A percentile compares a stretch with the other conserved stretches of the same genome.
phyloP scores from a whole-genome alignment of 2,113 vertebrate species.

The Talpa occidentalis region DNA sequence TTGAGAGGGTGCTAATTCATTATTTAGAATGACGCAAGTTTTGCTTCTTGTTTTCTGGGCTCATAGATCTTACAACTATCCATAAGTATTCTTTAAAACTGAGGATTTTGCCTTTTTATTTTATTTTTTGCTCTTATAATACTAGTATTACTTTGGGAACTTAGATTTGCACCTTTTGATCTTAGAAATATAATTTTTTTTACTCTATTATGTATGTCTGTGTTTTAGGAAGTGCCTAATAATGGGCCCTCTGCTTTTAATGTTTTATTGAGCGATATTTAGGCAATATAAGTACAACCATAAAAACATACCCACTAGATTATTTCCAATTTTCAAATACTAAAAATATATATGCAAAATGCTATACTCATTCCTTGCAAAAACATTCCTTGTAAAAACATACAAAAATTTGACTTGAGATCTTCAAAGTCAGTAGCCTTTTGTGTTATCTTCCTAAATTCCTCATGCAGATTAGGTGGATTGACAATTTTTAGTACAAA shows the following conservation, averaged over 20 bases:
- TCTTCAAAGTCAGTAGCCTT: neutral
- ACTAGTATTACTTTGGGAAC: neutral
- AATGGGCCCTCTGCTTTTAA: neutral
- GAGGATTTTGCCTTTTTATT: neutral
- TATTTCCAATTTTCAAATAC: neutral
- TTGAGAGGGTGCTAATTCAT: neutral
- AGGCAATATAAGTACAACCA: neutral
- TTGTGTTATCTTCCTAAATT: conserved; percentile 10
- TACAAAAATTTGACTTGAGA: neutral
- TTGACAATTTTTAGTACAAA: neutral
- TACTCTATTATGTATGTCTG: neutral
- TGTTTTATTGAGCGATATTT: neutral
- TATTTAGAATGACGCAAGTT: neutral
- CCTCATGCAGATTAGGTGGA: neutral
- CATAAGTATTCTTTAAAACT: conserved; percentile 13
- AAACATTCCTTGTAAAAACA: conserved; percentile 52
- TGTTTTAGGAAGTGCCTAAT: neutral
- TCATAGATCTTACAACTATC: neutral
- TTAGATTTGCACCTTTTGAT: neutral
- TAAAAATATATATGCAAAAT: neutral
- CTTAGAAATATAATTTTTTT: neutral
- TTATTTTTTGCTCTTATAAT: conserved; percentile 19
- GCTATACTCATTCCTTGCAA: neutral
- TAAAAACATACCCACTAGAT: neutral
- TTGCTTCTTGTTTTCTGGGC: neutral